Base-by-base conservation (phyloP, 64 coral and sea anemone genomes). In the Montipora cactus region DNA sequence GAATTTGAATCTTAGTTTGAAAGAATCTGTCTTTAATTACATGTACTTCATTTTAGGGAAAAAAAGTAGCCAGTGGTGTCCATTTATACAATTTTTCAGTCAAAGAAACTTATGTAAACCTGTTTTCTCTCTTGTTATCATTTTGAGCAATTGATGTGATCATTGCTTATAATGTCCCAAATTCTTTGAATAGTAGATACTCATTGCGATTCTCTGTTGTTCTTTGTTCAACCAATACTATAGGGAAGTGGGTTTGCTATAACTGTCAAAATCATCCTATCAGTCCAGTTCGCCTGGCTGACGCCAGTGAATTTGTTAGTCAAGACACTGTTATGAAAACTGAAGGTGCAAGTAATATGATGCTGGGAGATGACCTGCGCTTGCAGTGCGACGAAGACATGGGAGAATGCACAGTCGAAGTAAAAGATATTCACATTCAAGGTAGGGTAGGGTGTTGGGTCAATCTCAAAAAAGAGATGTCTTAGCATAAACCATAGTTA, bases 341-440 rank as follows among this genome's bases (percentile, higher is more conserved):
- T 18, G 69, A 83, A 15, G 68, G 88, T 61, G 71, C 58, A 6
- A 78, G 25, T 0, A 83, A 53, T 53, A 2, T 23, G 20, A 16
- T 50, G 2, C 14, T 75, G 28, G 89, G 19, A 13, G 81, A 91
- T 68, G 93, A 79, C 10, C 13, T 81, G 5, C 58, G 7, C 5
- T 23, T 52, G 5, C 66, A 19, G 79, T 92, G 85, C 6, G 88
- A 90, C 52, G 96, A 98, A 86, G 93, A 92, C 12, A 87, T 85
- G 59, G 89, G 87, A 59, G 92, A 93, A 74, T 80, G 92, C 66
- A 93, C 85, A 7, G 96, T 98, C 51, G 96, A 98, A 88, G 96
- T 98, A 64, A 98, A 98, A 92, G 96, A 98, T 75, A 98, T 98
- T 73, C 90, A 98, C 87, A 93, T 98, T 67, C 96, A 98, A 95